Evolutionary conservation across 1,140 invertebrate genomes (phyloP), one percentile per base, ranked within the genome.

Genomic region (Trachymyrmex septentrionalis): DNA sequence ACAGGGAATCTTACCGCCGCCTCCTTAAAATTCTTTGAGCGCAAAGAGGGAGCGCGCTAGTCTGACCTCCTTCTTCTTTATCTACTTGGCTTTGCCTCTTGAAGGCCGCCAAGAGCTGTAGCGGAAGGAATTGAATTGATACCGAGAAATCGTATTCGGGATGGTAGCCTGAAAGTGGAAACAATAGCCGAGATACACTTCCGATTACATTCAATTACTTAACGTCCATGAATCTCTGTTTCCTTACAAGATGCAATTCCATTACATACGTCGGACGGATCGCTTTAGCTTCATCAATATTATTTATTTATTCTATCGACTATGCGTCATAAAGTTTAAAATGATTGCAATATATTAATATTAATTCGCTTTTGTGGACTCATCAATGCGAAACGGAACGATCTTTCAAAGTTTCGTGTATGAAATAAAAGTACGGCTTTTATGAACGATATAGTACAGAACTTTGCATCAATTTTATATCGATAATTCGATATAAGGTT

Each of bases 201-300:
- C 71, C 87, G 80, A 92, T 92, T 91, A 88, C 88, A 93, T 92
- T 92, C 93, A 91, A 94, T 93, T 92, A 93, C 93, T 92, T 93
- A 92, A 89, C 86, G 88, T 84, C 55, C 38, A 55, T 9, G 12
- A 2, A 19, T 38, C 24, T 19, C 10, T 19, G 34, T 44, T 38
- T 24, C 75, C 14, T 84, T 21, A n/a, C 3, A 61, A 14, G 16
- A 30, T 30, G 63, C 30, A 38, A 57, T 81, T 81, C 34, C 34
- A 16, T 71, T 69, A 14, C 64, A 21, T 16, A 57, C n/a, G 48
- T 81, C 64, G 14, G 12, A 16, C 21, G 21, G 1, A 69, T 55
- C 30, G 34, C 21, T 24, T 44, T 59, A 44, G 6, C 50, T 50
- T 14, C 16, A n/a, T 38, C 16, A 24, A n/a, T 50, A 16, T 69